A percentile compares a stretch with the other conserved stretches of the same genome.
phyloP scores from a whole-genome alignment of 2,113 vertebrate genomes.

The Alosa alosa region DNA sequence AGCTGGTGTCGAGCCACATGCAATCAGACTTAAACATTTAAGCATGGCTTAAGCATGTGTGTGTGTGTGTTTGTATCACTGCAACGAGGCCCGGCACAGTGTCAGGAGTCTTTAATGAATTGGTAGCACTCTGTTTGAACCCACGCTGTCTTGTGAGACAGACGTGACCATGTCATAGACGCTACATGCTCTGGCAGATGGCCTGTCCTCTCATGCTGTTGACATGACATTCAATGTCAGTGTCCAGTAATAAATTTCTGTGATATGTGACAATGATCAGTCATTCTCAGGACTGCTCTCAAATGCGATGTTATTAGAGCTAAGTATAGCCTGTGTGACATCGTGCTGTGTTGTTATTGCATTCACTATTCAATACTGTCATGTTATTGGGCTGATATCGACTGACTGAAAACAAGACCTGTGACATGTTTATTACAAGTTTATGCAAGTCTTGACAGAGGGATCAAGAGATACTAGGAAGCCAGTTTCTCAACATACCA shows the following conservation, averaged over 20 bases:
- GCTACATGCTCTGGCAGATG: not conserved
- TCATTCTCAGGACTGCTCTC: not conserved
- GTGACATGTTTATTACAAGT: not conserved
- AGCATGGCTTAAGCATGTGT: not conserved
- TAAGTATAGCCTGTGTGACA: not conserved
- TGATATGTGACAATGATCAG: not conserved
- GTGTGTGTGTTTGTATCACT: not conserved
- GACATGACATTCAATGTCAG: not conserved
- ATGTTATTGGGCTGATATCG: not conserved
- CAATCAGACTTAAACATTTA: not conserved
- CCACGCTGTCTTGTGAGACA: not conserved
- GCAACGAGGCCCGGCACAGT: not conserved
- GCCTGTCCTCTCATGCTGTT: not conserved
- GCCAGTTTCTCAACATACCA: not conserved
- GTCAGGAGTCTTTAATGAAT: not conserved
- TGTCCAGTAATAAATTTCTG: not conserved
- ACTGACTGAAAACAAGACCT: not conserved
- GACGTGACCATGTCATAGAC: not conserved
- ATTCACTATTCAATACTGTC: not conserved
- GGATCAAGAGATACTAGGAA: not conserved
- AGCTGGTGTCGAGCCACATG: not conserved
- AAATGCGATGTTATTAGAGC: not conserved
- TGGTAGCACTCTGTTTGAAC: not conserved
- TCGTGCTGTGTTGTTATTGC: not conserved
- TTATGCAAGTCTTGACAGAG: not conserved